Base-by-base conservation (phyloP, 1,140 invertebrate genomes). In the Eriocheir sinensis region DNA sequence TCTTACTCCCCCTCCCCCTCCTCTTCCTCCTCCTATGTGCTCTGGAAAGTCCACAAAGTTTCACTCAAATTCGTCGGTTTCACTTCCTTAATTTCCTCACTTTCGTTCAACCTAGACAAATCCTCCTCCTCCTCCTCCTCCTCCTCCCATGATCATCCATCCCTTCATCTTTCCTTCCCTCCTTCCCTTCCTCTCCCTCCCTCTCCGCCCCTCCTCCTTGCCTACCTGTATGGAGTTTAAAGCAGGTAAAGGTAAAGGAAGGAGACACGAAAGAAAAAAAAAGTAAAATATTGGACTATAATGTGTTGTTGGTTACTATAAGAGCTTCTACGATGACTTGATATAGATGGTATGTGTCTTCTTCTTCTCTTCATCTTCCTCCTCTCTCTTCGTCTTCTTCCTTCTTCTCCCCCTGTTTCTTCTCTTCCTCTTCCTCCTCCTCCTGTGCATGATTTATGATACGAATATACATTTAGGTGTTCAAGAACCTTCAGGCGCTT, bases 21-120 rank as follows among this genome's bases (percentile, higher is more conserved):
- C 48, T 3, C 48, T 12, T 53, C 27, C 27, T n/a, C 60, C 60
- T 72, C 60, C 60, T 72, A 2, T n/a, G 21, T 72, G 60, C 60
- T 72, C 60, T 72, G 60, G 60, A 72, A 72, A 72, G 60, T 72
- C 60, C 60, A 72, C 21, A 72, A 72, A 72, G 60, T n/a, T 72
- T 72, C 60, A n/a, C 60, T 72, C 60, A 53, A 21, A 53, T 9
- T 17, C 48, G 48, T 53, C 48, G n/a, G 60, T 72, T 72, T 72
- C 60, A 72, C 60, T 72, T 72, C 60, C 60, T 72, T n/a, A 72
- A 72, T 21, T 0, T 21, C 60, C n/a, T n/a, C 60, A 72, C 60
- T 72, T 72, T 72, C 60, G 60, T 72, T 72, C 60, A 72, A 21
- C n/a, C 60, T n/a, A 4, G 44, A 48, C 44, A 8, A 4, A 48